Conservation (phyloP, 2,113 vertebrate species). For the Pteropus alecto region DNA sequence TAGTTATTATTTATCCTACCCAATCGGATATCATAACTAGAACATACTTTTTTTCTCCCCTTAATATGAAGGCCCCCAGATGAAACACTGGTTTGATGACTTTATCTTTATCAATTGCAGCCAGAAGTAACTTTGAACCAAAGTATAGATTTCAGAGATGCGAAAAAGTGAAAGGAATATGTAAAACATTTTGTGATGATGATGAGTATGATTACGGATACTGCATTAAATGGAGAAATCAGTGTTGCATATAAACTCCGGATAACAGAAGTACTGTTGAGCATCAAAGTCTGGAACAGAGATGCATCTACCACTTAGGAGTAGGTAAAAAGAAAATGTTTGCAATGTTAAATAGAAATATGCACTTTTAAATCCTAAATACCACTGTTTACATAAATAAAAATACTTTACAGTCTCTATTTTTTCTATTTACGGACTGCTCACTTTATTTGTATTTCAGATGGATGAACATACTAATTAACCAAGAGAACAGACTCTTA, state of each 20-base stretch:
- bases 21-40: background rate
- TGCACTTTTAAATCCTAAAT: background rate
- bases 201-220: conserved; percentile 46
- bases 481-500: background rate
- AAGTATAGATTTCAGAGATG: conserved; percentile 53
- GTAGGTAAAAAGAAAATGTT: background rate
- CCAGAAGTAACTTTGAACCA: background rate
- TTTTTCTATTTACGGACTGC: background rate
- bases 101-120: conserved; percentile 42
- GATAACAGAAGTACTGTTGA: background rate
- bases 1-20: background rate
- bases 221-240: conserved; percentile 61
- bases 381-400: background rate
- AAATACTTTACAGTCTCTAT: background rate
- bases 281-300: background rate
- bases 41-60: background rate
- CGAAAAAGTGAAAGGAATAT: background rate
- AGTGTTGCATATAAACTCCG: conserved; percentile 53
- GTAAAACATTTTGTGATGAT: conserved; percentile 44
- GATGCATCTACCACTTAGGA: background rate
- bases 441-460: background rate
- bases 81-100: background rate
- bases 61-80: background rate
- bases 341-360: background rate
- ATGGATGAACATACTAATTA: background rate